Evolutionary conservation across 1,140 invertebrate genomes (phyloP), one percentile per base, ranked within the genome.

Genomic region (Drosophila novamexicana): DNA sequence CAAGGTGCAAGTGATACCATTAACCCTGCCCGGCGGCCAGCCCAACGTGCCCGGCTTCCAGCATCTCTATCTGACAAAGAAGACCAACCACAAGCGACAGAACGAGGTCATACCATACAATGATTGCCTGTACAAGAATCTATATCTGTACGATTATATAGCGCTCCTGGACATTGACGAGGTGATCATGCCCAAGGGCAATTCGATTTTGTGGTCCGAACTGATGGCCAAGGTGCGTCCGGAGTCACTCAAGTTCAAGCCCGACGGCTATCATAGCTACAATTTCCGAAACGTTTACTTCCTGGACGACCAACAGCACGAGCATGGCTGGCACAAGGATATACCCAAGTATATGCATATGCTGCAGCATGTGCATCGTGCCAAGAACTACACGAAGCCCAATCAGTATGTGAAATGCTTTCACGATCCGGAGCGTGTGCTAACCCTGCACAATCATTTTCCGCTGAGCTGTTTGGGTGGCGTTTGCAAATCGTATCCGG

Each of bases 41-140:
- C 97, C 98, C 0, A 99, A 98, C 88, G 94, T 97, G 7, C 97
- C 97, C 0, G 95, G 95, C 0, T 96, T 98, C 57, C 96, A 97
- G 84, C 97, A 98, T 92, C 94, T 97, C 92, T 98, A 98, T 81
- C 93, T 98, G 6, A 96, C 96, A 49, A 97, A 97, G 91, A 97
- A 97, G 91, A 96, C 96, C 1, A 98, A 97, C 84, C 95, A 98
- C 92, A 99, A 99, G 91, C 93, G 98, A 9, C 97, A 98, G 88
- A 98, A 98, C 92, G 98, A 99, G 92, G 94, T 99, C 40, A 98
- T 99, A 77, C 98, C 98, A 0, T 99, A 99, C 93, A 99, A 99
- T 92, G 98, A 99, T 91, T 99, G 98, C 88, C 94, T 99, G 6
- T 99, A 99, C 93, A 96, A 98, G 79, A 97, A 98, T 90, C 95